Percentiles rank a stretch among this genome's conserved stretches.
Evolutionary conservation across 2,888 invertebrate species (phyloP).

Genomic region (Piscicola geometra): DNA sequence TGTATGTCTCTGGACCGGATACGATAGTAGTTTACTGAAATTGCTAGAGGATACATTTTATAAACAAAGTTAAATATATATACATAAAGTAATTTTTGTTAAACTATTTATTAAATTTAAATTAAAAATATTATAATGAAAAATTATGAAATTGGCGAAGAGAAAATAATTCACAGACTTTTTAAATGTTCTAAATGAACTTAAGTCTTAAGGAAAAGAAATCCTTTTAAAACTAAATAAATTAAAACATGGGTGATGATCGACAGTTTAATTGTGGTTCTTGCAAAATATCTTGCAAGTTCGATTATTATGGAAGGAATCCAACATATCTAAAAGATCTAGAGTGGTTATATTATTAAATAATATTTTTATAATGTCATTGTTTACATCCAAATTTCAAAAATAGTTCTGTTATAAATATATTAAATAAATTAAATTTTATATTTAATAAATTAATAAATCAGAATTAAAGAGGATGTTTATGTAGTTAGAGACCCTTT

Average conservation of each 20-base stretch:
- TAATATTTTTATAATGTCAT: background rate
- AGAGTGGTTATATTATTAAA: constrained; percentile 2
- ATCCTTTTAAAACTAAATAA: no score
- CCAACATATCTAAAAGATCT: constrained; percentile 16
- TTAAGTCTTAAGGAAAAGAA: no score
- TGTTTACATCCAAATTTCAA: background rate
- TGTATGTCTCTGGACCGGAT: background rate
- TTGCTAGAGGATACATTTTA: background rate
- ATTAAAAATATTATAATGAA: no score
- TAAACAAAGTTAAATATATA: no score
- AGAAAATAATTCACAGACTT: no score
- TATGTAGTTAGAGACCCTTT: constrained; percentile 27
- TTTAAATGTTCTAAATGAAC: no score
- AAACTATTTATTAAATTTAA: no score
- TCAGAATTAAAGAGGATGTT: constrained; percentile 23
- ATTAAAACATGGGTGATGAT: background rate
- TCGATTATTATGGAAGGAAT: constrained; percentile 29
- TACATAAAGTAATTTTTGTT: no score
- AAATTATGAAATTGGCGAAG: no score
- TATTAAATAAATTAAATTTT: background rate
- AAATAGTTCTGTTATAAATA: background rate
- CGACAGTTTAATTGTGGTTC: background rate
- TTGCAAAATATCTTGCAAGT: constrained; percentile 27
- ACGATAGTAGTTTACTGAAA: background rate
- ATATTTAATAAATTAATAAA: no score